Percentiles rank a stretch among this genome's conserved stretches.
Evolutionary conservation across 2,888 invertebrate genomes (phyloP).

Genomic region (Protonemura montana): DNA sequence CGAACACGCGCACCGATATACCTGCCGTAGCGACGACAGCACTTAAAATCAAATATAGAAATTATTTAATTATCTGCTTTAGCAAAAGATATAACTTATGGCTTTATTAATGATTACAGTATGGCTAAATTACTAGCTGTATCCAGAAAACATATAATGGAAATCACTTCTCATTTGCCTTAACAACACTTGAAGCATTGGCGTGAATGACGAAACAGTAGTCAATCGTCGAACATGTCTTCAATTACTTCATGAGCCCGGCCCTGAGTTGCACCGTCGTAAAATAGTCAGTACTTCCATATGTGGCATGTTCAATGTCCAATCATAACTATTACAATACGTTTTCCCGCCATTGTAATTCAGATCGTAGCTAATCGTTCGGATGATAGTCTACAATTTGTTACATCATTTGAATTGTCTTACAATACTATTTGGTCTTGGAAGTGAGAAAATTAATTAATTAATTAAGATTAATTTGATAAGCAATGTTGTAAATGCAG

Average conservation of each 20-base stretch:
- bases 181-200: too few species aligned
- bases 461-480: not conserved
- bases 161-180: too few species aligned
- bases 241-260: not conserved
- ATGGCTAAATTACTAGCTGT: too few species aligned
- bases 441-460: not conserved
- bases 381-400: not conserved
- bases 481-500: conserved; percentile 4
- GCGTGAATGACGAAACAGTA: not conserved
- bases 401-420: not conserved
- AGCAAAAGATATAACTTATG: too few species aligned
- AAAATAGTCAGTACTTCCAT: not conserved
- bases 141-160: too few species aligned
- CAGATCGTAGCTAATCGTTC: not conserved
- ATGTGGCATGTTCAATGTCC: not conserved
- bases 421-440: not conserved
- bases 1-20: too few species aligned
- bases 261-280: not conserved
- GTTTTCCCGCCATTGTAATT: not conserved
- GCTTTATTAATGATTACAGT: too few species aligned
- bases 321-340: not conserved
- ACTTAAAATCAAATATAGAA: too few species aligned
- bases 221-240: not conserved
- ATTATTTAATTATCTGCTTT: too few species aligned
- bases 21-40: too few species aligned